These are phyloP conservation scores for Heliconius hermathena DNA, from an alignment of 1,140 invertebrate genomes.

Conservation along the genomic window DNA sequence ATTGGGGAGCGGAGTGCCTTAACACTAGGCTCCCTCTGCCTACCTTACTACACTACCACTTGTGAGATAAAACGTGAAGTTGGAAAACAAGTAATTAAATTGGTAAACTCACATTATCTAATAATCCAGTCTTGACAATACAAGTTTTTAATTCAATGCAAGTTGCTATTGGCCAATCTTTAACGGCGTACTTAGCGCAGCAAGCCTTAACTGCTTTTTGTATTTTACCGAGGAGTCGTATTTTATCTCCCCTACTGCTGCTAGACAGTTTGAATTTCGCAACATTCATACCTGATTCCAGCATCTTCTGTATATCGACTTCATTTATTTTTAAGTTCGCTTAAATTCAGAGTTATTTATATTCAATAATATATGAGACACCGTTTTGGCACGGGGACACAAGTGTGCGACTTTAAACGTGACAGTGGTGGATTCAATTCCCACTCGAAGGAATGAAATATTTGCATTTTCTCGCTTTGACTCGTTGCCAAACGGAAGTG, in stretches of 20 bases:
- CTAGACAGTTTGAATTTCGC: constrained; percentile 52
- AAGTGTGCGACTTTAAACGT: too few relatives aligned
- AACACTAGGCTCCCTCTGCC: too few relatives aligned
- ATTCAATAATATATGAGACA: too few relatives aligned
- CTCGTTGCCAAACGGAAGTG: too few relatives aligned
- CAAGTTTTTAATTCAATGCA: constrained; percentile 60
- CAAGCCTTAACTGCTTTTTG: constrained; percentile 50
- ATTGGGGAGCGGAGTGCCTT: too few relatives aligned
- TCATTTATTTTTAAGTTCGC: constrained; percentile 50
- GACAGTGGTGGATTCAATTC: too few relatives aligned
- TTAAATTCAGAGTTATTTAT: constrained; percentile 12
- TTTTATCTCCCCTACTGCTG: constrained; percentile 50
- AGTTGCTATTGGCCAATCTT: constrained; percentile 57
- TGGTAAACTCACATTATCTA: constrained; percentile 45
- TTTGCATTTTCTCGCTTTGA: too few relatives aligned
- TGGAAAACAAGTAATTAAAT: too few relatives aligned
- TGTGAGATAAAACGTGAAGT: too few relatives aligned
- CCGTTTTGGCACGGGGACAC: too few relatives aligned
- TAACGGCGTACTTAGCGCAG: constrained; percentile 50
- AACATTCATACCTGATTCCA: constrained; percentile 63
- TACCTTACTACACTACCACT: too few relatives aligned
- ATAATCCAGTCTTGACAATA: constrained; percentile 58
- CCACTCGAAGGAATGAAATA: too few relatives aligned
- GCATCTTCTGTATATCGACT: constrained; percentile 58
- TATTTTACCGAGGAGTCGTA: constrained; percentile 51